Percentiles rank a stretch among this genome's conserved stretches.
phyloP scores from a whole-genome alignment of 2,113 vertebrate genomes.

The Speoplatyrhinus poulsoni region DNA sequence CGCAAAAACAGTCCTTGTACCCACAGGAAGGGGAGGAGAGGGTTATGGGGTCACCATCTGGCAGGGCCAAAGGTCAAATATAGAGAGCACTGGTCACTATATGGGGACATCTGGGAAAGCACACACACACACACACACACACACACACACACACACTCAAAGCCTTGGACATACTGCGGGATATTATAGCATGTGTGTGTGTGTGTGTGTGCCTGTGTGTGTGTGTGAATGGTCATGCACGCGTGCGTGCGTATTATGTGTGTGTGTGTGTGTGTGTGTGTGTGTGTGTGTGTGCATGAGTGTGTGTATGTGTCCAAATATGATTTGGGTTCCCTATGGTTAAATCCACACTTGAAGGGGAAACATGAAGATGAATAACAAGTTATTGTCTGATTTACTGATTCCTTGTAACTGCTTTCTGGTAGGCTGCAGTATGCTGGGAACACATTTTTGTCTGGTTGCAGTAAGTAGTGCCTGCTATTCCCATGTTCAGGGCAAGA shows the following conservation, averaged over 20 bases:
- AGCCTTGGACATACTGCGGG: background rate
- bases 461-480: conserved; percentile 17
- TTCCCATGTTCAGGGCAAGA: conserved; percentile 47
- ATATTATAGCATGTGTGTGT: conserved; percentile 35
- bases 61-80: conserved; percentile 58
- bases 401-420: no score
- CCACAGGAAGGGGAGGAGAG: background rate
- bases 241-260: background rate
- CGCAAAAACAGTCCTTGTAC: background rate
- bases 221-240: conserved; percentile 13
- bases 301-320: background rate
- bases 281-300: conserved; percentile 4
- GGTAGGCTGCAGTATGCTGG: background rate
- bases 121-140: conserved; percentile 14
- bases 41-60: conserved; percentile 56
- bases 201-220: conserved; percentile 19
- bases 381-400: background rate
- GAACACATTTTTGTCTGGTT: background rate
- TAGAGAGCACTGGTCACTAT: conserved; percentile 45
- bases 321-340: background rate
- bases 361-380: background rate
- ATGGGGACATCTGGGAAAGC: conserved; percentile 51
- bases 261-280: conserved; percentile 23
- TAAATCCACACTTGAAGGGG: background rate
- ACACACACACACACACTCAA: background rate